A percentile compares a stretch with the other conserved stretches of the same genome.
Evolutionary conservation across 2,888 invertebrate genomes (phyloP).

Genomic region (Philereme transversata): DNA sequence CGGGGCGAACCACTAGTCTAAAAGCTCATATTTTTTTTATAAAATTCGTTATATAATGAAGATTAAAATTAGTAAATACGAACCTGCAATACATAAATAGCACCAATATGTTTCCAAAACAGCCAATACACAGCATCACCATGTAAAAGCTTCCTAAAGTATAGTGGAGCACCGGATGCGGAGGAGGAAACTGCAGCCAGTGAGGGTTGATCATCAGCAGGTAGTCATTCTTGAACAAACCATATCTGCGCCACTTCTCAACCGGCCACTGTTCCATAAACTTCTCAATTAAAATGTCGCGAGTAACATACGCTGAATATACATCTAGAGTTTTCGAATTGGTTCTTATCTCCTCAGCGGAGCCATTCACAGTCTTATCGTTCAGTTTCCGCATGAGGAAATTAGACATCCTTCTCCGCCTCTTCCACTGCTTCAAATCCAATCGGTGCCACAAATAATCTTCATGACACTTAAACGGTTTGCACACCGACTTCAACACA

Average conservation of each 20-base stretch:
- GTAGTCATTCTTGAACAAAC: conserved; percentile 83
- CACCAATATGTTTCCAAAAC: conserved; percentile 87
- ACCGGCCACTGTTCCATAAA: conserved; percentile 73
- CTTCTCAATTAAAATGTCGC: conserved; percentile 46
- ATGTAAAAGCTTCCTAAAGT: conserved; percentile 85
- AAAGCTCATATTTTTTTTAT: too few relatives aligned
- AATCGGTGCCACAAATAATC: conserved; percentile 59
- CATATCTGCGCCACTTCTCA: conserved; percentile 77
- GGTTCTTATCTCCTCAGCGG: conserved; percentile 29
- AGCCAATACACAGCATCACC: conserved; percentile 85
- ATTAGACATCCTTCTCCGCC: conserved; percentile 59
- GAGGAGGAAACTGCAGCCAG: conserved; percentile 88
- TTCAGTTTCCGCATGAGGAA: conserved; percentile 29
- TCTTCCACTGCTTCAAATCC: conserved; percentile 72
- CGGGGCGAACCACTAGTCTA: too few relatives aligned
- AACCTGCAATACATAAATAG: conserved; percentile 89
- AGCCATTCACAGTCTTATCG: conserved; percentile 25
- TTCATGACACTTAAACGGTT: conserved; percentile 57
- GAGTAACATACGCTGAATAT: conserved; percentile 20
- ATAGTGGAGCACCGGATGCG: conserved; percentile 82
- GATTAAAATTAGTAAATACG: conserved; percentile 5
- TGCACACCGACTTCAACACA: conserved; percentile 46
- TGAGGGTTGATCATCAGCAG: conserved; percentile 85
- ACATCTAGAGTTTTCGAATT: conserved; percentile 24
- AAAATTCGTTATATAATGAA: too few relatives aligned